phyloP scores from a whole-genome alignment of 2,888 invertebrate genomes.

The Ypsolopha sequella region DNA sequence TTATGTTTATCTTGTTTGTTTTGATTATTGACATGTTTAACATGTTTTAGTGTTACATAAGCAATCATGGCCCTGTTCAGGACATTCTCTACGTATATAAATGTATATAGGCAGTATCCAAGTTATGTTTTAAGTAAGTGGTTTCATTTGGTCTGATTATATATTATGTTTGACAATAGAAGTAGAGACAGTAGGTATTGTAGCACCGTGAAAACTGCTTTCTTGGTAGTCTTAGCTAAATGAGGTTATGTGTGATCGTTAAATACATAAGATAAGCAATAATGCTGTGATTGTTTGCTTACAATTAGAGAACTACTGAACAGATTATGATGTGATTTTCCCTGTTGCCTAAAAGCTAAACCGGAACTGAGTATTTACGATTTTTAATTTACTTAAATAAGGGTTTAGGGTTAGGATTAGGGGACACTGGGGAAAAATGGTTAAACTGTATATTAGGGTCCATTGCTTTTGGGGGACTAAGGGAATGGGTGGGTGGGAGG shows the following conservation, averaged over 20 bases:
- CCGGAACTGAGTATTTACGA: too few species aligned
- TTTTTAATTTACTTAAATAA: too few species aligned
- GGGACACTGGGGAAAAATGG: too few species aligned
- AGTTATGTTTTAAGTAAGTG: background rate
- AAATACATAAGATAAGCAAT: background rate
- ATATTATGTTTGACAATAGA: background rate
- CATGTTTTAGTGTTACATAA: slow-evolving; percentile 41
- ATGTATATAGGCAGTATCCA: slow-evolving; percentile 23
- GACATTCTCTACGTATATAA: slow-evolving; percentile 26
- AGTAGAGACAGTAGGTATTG: background rate
- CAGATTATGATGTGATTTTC: too few species aligned
- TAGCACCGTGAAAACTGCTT: background rate
- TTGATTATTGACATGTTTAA: slow-evolving; percentile 33
- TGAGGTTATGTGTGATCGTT: background rate
- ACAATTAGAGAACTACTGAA: too few species aligned
- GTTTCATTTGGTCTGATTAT: background rate
- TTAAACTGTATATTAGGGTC: too few species aligned
- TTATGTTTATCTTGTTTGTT: slow-evolving; percentile 25
- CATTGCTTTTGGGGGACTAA: too few species aligned
- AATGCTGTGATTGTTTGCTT: background rate
- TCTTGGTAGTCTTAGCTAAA: too few species aligned
- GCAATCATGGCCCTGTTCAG: slow-evolving; percentile 37
- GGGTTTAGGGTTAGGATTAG: too few species aligned
- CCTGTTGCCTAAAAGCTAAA: too few species aligned
- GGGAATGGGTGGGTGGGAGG: too few species aligned